These are phyloP conservation scores for Columba guinea DNA, from an alignment of 2,797 vertebrate genomes.

Conservation along the genomic window DNA sequence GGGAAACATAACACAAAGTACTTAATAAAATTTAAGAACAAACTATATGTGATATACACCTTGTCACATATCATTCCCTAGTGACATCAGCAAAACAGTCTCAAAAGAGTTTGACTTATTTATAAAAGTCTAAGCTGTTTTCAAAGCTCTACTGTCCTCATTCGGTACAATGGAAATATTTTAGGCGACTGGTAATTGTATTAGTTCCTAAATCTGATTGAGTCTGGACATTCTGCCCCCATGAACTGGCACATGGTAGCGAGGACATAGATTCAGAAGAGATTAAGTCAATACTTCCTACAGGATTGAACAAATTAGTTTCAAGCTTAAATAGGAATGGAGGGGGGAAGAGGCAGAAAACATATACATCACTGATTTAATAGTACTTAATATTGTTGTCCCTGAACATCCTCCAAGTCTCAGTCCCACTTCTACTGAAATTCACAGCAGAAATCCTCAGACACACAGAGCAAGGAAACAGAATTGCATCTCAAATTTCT, in stretches of 20 bases:
- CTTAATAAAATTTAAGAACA: neutral
- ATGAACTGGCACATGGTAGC: neutral
- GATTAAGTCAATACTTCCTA: conserved; percentile 40
- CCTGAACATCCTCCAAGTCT: neutral
- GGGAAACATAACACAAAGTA: neutral
- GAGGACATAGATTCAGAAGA: neutral
- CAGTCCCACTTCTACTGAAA: neutral
- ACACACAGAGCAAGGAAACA: neutral
- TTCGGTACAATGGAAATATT: conserved; percentile 6
- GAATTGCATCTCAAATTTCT: neutral
- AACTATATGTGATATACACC: neutral
- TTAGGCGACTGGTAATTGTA: conserved; percentile 10
- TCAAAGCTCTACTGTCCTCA: neutral
- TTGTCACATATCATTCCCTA: neutral
- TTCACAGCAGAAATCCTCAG: neutral
- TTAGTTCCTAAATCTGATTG: conserved; percentile 48
- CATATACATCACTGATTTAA: neutral
- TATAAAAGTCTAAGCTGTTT: neutral
- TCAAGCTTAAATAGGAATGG: neutral
- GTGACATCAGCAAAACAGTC: neutral
- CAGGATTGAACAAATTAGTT: conserved; percentile 26
- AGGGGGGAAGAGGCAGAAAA: neutral
- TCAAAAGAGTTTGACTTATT: neutral
- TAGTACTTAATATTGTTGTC: neutral
- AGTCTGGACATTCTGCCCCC: neutral